These are phyloP conservation scores for Netelia virgata DNA, from an alignment of 2,888 invertebrate species.

Conservation along the genomic window DNA sequence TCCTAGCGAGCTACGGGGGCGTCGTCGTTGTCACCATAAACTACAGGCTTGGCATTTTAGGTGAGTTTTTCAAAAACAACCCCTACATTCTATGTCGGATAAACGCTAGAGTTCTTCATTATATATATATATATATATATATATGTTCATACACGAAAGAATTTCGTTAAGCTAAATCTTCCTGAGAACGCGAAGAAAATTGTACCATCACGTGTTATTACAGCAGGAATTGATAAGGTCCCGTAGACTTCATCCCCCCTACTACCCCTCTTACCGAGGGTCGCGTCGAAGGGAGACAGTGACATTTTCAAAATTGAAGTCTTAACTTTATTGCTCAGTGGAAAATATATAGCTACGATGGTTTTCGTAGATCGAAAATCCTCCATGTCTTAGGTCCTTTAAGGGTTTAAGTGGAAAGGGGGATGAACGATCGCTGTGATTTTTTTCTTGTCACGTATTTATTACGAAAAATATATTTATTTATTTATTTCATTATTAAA, in stretches of 20 bases:
- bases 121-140: constrained; percentile 12
- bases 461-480: neutral
- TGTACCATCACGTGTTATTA: constrained; percentile 33
- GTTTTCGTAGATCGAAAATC: neutral
- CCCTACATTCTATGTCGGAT: constrained; percentile 1
- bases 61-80: constrained; percentile 85
- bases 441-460: neutral
- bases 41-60: constrained; percentile 92
- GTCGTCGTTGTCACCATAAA: constrained; percentile 95
- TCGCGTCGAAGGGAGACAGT: neutral
- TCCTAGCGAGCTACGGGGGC: constrained; percentile 96
- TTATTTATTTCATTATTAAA: neutral
- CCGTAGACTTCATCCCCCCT: constrained; percentile 13
- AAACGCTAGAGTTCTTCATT: constrained; percentile 20
- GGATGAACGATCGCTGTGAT: too few species aligned
- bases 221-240: neutral
- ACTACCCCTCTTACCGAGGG: neutral
- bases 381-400: too few species aligned
- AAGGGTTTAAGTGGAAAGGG: too few species aligned
- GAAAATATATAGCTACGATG: neutral
- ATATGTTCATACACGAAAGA: neutral
- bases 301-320: constrained; percentile 23
- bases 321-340: neutral
- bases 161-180: constrained; percentile 27
- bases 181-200: constrained; percentile 7